Base-by-base conservation (phyloP, 2,888 invertebrate genomes). In the Scrobipalpa costella region DNA sequence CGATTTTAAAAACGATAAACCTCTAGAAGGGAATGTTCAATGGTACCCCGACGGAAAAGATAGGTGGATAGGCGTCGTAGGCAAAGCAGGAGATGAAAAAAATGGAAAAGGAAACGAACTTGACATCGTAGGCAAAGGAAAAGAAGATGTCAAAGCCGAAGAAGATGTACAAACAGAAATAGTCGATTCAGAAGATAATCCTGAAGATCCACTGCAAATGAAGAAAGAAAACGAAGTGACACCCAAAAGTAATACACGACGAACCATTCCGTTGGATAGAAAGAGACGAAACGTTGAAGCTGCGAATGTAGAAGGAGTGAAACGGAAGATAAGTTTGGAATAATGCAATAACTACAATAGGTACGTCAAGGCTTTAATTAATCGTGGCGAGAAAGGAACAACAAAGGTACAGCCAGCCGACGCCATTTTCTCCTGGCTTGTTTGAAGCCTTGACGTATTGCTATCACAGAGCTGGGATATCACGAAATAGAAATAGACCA, bases 1-100 rank as follows among this genome's bases (percentile, higher is more conserved):
- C 58, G 93, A 94, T 75, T 92, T 93, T 62, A 81, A 80, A 64
- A 91, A 89, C 0, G 94, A 92, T 65, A 71, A 78, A 0, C 78
- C 86, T 2, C 63, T 85, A 40, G 73, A 77, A 59, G 93, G 93
- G 0, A 77, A 76, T 7, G 93, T 87, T 71, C 79, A 86, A 63
- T 94, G 93, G 94, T 83, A 67, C 19, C 15, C 65, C 71, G 71
- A 70, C n/a, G 72, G 67, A 5, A 65, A 55, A 6, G 63, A 71
- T 1, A 71, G 74, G 13, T 85, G 83, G 82, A 67, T 83, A 1
- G 77, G 78, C 0, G 64, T 27, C 0, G 70, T 67, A 2, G 64
- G 64, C n/a, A 57, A 67, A 19, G 8, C 17, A 0, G n/a, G n/a
- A n/a, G n/a, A n/a, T n/a, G n/a, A n/a, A n/a, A n/a, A n/a, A n/a